Evolutionary conservation across 1,140 invertebrate genomes (phyloP).

Genomic region (Antheraea pernyi): DNA sequence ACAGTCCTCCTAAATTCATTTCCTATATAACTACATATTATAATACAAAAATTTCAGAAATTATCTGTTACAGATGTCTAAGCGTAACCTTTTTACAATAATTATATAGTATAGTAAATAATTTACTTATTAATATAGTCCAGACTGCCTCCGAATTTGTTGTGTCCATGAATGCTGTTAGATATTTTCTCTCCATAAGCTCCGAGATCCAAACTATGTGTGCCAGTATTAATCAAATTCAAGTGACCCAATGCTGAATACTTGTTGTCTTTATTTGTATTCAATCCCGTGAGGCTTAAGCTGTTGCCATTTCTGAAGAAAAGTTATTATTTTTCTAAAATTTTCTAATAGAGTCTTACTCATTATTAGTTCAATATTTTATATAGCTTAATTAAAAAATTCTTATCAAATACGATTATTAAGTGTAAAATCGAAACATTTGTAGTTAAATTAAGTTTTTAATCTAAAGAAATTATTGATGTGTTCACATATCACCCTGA

Average conservation of each 20-base stretch:
- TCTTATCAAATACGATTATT: too few species aligned
- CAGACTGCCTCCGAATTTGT: neutral
- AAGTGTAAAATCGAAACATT: too few species aligned
- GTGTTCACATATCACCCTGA: too few species aligned
- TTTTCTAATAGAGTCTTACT: neutral
- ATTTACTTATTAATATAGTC: neutral
- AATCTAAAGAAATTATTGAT: too few species aligned
- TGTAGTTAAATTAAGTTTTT: too few species aligned
- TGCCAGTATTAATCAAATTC: neutral
- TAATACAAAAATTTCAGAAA: too few species aligned
- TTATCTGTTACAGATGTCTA: too few species aligned
- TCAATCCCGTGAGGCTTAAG: neutral
- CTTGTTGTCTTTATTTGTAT: neutral
- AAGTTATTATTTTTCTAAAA: neutral
- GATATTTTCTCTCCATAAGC: neutral
- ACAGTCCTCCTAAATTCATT: too few species aligned
- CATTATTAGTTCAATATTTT: too few species aligned
- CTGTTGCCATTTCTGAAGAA: neutral
- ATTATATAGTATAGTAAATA: neutral
- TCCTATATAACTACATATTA: too few species aligned
- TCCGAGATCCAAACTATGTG: neutral
- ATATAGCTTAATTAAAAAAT: too few species aligned
- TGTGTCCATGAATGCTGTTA: neutral
- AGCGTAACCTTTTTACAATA: too few species aligned
- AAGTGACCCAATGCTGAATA: neutral